Percentiles rank a stretch among this genome's conserved stretches.
Conservation (phyloP, 1,140 invertebrate species). For the Drosophila murphyi region DNA sequence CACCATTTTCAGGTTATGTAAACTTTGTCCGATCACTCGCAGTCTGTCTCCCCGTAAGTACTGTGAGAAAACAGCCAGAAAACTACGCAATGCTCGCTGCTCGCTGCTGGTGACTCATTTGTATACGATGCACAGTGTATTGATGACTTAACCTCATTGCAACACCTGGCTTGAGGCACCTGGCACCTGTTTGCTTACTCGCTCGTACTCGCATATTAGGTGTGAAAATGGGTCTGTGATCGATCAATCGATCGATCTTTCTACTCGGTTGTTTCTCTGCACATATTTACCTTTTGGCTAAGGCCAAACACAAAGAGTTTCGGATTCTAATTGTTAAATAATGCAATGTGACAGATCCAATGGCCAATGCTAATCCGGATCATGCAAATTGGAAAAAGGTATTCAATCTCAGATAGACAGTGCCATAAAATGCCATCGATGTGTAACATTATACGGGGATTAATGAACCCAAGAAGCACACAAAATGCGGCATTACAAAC, state of each 20-base stretch:
- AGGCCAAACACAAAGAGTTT: constrained; percentile 2
- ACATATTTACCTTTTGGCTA: constrained; percentile 12
- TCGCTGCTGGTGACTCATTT: constrained; percentile 69
- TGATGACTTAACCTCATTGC: constrained; percentile 79
- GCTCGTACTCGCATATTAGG: constrained; percentile 33
- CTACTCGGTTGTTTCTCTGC: constrained; percentile 29
- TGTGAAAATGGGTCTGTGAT: constrained; percentile 73
- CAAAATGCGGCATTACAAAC: neutral
- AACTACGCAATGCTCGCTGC: constrained; percentile 44
- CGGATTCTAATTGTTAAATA: constrained; percentile 64
- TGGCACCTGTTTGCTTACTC: constrained; percentile 56
- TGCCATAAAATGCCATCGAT: neutral
- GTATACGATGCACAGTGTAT: constrained; percentile 64
- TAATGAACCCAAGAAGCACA: no score
- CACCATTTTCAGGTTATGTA: constrained; percentile 68
- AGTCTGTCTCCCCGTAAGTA: constrained; percentile 59
- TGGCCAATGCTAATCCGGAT: constrained; percentile 33
- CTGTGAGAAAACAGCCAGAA: constrained; percentile 67
- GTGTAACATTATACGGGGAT: neutral
- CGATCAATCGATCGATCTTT: constrained; percentile 46
- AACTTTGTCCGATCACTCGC: constrained; percentile 56
- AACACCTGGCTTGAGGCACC: constrained; percentile 49
- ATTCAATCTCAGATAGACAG: neutral
- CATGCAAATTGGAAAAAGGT: constrained; percentile 30
- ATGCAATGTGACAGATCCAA: constrained; percentile 58